Evolutionary conservation across 2,113 vertebrate species (phyloP).

Genomic region (Coreoperca whiteheadi): DNA sequence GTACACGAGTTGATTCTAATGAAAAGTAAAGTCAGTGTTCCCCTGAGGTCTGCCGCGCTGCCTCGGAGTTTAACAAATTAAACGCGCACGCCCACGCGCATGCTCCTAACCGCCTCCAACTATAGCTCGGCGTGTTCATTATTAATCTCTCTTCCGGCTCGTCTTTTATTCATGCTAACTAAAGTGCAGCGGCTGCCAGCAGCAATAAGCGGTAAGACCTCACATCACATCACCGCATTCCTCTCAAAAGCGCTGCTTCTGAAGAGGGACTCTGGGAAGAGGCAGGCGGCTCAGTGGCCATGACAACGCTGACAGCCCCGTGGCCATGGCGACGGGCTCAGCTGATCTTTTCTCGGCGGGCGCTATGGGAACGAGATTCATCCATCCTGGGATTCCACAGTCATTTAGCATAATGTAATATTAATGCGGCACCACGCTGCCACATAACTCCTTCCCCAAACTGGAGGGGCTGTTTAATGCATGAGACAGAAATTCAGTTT

Average conservation of each 20-base stretch:
- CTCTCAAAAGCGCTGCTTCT: constrained; percentile 7
- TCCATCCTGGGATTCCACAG: constrained; percentile 66
- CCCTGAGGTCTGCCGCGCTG: constrained; percentile 14
- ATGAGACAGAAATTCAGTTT: constrained; percentile 43
- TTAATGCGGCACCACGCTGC: constrained; percentile 54
- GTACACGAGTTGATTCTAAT: constrained; percentile 57
- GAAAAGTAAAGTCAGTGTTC: constrained; percentile 65
- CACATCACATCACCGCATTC: constrained; percentile 1
- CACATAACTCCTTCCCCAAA: constrained; percentile 50
- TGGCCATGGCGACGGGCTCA: constrained; percentile 67
- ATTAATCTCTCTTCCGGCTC: constrained; percentile 70
- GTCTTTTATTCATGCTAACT: constrained; percentile 78
- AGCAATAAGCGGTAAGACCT: constrained; percentile 53
- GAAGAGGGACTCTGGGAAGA: constrained; percentile 9
- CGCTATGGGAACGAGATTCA: constrained; percentile 57
- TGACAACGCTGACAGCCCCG: constrained; percentile 52
- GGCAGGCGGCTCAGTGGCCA: constrained; percentile 45
- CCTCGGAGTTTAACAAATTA: constrained; percentile 64
- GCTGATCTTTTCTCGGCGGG: constrained; percentile 55
- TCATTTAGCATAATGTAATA: constrained; percentile 76
- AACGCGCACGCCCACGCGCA: constrained; percentile 26
- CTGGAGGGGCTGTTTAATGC: constrained; percentile 59
- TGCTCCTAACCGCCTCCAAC: constrained; percentile 53
- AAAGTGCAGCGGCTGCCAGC: constrained; percentile 68
- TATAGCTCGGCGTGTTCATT: constrained; percentile 71